These are phyloP conservation scores for Vulpes lagopus DNA, from an alignment of 2,113 vertebrate genomes.

Conservation along the genomic window DNA sequence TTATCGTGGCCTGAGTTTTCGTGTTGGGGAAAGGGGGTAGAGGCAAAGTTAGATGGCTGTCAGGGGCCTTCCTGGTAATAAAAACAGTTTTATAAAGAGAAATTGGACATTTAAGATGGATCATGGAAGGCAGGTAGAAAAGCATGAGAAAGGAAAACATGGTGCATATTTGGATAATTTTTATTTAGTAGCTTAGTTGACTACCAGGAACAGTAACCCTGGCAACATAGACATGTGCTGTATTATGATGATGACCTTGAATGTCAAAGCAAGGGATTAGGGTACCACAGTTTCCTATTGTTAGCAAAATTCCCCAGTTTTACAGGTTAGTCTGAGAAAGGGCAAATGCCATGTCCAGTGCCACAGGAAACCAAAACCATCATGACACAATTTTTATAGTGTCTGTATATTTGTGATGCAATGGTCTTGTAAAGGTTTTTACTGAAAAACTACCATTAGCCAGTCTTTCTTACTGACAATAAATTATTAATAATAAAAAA, in stretches of 20 bases:
- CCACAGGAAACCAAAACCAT: conserved; percentile 90
- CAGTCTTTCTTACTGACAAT: conserved; percentile 99
- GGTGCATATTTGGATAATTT: neutral
- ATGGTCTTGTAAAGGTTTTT: conserved; percentile 99
- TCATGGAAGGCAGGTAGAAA: neutral
- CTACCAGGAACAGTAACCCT: neutral
- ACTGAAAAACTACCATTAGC: conserved; percentile 98
- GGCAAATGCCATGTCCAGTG: neutral
- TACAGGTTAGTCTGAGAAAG: neutral
- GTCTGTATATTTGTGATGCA: conserved; percentile 97
- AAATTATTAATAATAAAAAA: conserved; percentile 97
- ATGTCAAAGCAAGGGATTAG: neutral
- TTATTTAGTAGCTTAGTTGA: neutral
- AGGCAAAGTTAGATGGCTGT: neutral
- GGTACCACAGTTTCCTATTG: neutral
- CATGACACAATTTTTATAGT: conserved; percentile 95
- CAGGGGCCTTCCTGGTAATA: neutral
- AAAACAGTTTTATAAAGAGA: neutral
- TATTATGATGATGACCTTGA: neutral
- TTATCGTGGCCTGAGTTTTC: neutral
- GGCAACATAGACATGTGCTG: neutral
- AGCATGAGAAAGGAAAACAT: neutral
- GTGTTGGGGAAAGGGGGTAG: neutral
- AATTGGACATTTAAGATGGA: neutral
- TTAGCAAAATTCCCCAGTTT: neutral